Conservation (phyloP, 37 sponge, comb jelly and placozoan species). For the Cliona cf. orientalis region DNA sequence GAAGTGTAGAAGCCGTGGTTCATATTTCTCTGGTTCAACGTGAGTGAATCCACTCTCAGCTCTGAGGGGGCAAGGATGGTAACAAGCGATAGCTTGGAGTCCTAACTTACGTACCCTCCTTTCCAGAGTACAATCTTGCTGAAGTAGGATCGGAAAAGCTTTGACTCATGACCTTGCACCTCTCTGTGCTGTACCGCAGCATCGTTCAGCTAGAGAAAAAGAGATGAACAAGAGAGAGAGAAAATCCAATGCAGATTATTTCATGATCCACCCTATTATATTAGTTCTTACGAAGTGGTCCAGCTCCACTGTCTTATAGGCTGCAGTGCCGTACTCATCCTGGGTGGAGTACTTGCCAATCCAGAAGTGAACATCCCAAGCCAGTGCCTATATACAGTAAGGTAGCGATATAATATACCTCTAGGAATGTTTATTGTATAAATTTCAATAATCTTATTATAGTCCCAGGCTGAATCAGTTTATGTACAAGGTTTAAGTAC, state of each 20-base stretch:
- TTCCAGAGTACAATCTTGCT: constrained; percentile 18
- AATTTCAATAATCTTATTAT: not conserved
- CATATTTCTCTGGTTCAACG: constrained; percentile 53
- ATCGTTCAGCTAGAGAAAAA: constrained; percentile 31
- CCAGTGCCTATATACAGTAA: constrained; percentile 54
- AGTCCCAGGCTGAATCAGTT: not conserved
- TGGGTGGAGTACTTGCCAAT: constrained; percentile 85
- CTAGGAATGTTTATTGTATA: too few relatives aligned
- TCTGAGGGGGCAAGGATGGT: not conserved
- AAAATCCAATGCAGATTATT: not conserved
- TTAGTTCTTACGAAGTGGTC: constrained; percentile 67
- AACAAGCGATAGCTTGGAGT: too few relatives aligned
- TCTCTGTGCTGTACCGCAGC: constrained; percentile 61
- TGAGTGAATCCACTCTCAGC: constrained; percentile 53
- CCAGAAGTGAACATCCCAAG: constrained; percentile 90
- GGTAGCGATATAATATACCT: too few relatives aligned
- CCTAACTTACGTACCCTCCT: constrained; percentile 47
- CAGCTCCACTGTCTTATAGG: constrained; percentile 93
- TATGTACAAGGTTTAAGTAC: not conserved
- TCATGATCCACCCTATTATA: too few relatives aligned
- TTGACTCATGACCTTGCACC: constrained; percentile 56
- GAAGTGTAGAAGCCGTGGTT: constrained; percentile 50
- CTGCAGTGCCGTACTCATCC: constrained; percentile 92
- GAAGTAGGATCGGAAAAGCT: constrained; percentile 54
- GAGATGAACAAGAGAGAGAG: not conserved